Base-by-base conservation (phyloP, 2,888 invertebrate genomes). In the Stenoptilia bipunctidactyla region DNA sequence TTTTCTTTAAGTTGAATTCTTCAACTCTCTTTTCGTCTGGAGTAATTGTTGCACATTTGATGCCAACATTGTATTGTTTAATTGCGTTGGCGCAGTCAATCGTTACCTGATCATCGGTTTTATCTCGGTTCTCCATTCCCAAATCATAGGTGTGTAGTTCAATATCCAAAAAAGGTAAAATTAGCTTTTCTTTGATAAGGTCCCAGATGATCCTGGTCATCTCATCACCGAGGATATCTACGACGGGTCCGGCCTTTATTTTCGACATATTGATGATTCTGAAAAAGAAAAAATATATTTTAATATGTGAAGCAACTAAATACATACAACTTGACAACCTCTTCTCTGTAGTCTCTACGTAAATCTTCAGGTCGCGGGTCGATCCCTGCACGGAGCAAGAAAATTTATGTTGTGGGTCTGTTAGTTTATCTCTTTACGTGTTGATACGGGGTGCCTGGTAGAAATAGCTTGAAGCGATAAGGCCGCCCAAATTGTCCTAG, bases 201-300 rank as follows among this genome's bases (percentile, higher is more conserved):
- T 98, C 97, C 98, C 98, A 99, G 66, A 99, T 98, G 50, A 99
- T 94, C 56, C 98, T 89, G 34, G 96, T 96, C 96, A 96, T 96
- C 79, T 96, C 96, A 87, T 96, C 96, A n/a, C 96, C 96, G 40
- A 95, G 88, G 57, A 95, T 89, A 69, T 96, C 96, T 37, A 96
- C 96, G 47, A 96, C 94, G 37, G 95, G 93, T 66, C 96, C 96
- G 51, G 89, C 89, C 85, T 90, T 88, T 51, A 91, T 90, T 79
- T 90, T 90, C 55, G 80, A 77, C 88, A 88, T 87, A 20, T 49
- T 71, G 52, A 45, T 48, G 36, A 42, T 47, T 53, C 60, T 64
- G 59, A 38, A 60, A 60, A 41, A 5, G 20, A 20, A 8, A 20
- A 20, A 20, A 20, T 20, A n/a, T n/a, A n/a, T n/a, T n/a, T n/a